Evolutionary conservation across 2,888 invertebrate species (phyloP).

Genomic region (Erebia palarica): DNA sequence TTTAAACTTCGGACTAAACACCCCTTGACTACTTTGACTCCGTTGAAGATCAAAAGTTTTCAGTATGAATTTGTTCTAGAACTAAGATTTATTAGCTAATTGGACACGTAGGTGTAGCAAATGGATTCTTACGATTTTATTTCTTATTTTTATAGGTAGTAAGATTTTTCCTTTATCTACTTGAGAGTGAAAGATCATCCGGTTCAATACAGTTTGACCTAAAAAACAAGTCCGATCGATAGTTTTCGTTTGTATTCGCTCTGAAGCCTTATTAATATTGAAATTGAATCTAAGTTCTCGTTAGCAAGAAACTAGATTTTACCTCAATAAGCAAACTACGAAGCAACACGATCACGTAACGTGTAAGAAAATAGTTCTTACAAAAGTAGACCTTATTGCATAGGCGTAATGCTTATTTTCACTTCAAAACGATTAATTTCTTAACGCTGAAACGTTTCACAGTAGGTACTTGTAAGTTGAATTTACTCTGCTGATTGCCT

Average conservation of each 20-base stretch:
- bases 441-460: neutral
- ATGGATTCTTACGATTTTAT: neutral
- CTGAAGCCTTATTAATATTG: constrained; percentile 8
- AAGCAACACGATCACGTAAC: neutral
- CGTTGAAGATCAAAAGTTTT: constrained; percentile 3
- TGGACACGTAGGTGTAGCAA: neutral
- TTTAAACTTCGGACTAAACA: constrained; percentile 1
- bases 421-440: neutral
- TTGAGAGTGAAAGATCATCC: neutral
- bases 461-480: neutral
- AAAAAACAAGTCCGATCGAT: no score
- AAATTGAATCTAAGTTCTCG: constrained; percentile 5
- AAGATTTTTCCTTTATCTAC: neutral
- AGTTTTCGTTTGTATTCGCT: neutral
- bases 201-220: no score
- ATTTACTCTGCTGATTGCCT: neutral
- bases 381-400: neutral
- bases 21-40: constrained; percentile 2
- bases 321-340: constrained; percentile 18
- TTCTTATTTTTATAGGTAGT: neutral
- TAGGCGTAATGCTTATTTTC: neutral
- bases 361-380: neutral
- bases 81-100: neutral
- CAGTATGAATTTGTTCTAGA: neutral
- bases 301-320: constrained; percentile 7